A percentile compares a stretch with the other conserved stretches of the same genome.
phyloP scores from a whole-genome alignment of 2,888 invertebrate genomes.

The Arenicola marina region DNA sequence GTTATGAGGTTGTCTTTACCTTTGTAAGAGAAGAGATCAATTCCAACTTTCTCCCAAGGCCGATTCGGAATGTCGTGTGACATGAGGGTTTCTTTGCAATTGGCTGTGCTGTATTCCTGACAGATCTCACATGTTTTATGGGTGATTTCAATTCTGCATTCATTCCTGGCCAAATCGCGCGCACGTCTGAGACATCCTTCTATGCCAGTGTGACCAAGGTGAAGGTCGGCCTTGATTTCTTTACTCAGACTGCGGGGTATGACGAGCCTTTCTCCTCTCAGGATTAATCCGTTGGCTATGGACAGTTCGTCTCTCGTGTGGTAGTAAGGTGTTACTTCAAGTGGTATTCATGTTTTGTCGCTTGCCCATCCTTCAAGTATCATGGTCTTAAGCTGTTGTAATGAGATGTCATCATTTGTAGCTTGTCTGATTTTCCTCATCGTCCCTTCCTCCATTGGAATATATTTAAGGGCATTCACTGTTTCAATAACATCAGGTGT shows the following conservation, averaged over 20 bases:
- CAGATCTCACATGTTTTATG: background rate
- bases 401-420: background rate
- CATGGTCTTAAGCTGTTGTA: background rate
- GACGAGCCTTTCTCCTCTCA: background rate
- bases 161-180: background rate
- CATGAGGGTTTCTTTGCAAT: conserved; percentile 10
- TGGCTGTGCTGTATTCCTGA: background rate
- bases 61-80: conserved; percentile 3
- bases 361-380: conserved; percentile 1
- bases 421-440: background rate
- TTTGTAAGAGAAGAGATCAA: conserved; percentile 1
- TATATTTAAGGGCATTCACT: no score
- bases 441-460: background rate
- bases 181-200: conserved; percentile 1
- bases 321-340: background rate
- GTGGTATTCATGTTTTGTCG: background rate
- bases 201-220: background rate
- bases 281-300: background rate
- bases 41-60: conserved; percentile 8
- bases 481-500: background rate
- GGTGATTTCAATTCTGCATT: background rate
- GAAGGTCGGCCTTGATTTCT: background rate
- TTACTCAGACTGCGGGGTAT: background rate
- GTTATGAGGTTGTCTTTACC: conserved; percentile 3
- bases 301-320: background rate